Evolutionary conservation across 2,113 vertebrate genomes (phyloP), one percentile per base, ranked within the genome.

Genomic region (Sorex araneus): DNA sequence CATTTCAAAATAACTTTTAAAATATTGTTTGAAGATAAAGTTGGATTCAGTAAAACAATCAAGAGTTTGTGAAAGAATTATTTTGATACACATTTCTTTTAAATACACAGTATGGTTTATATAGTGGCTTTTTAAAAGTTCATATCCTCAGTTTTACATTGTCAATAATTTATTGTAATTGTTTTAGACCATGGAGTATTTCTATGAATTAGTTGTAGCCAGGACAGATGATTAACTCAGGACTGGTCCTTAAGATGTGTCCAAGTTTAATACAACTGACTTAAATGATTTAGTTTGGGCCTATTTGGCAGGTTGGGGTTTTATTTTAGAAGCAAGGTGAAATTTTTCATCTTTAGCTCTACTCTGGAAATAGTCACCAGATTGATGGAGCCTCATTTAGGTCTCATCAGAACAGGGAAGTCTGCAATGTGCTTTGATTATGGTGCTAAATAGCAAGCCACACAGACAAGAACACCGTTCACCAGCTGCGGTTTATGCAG

Each of bases 371-470:
- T 95, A 89, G 64, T 10, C 81, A 82, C 57, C 86, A 85, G 93
- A 90, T 89, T 95, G 81, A 95, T 96, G 60, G 34, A 88, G 3
- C 12, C 71, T 95, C 71, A 75, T 96, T 97, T 97, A 78, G 11
- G 84, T 23, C 75, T 97, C 93, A 93, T 97, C 91, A 96, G 87
- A 95, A 67, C 80, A 64, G 6, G 94, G 64, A 97, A 93, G 64
- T n/a, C 76, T 94, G 21, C 90, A 86, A 12, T 82, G 84, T 66
- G 82, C n/a, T 97, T 97, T 98, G 95, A 96, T 97, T 97, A 93
- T 0, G 9, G 92, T 84, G 74, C 78, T 96, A 95, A 96, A 75
- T 64, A 87, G 36, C 93, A 95, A 90, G 69, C 84, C 47, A 94
- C 75, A 23, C 73, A 93, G 84, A 84, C 34, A 96, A 95, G 94